These are phyloP conservation scores for Biston betularia DNA, from an alignment of 2,888 invertebrate genomes.

Conservation along the genomic window DNA sequence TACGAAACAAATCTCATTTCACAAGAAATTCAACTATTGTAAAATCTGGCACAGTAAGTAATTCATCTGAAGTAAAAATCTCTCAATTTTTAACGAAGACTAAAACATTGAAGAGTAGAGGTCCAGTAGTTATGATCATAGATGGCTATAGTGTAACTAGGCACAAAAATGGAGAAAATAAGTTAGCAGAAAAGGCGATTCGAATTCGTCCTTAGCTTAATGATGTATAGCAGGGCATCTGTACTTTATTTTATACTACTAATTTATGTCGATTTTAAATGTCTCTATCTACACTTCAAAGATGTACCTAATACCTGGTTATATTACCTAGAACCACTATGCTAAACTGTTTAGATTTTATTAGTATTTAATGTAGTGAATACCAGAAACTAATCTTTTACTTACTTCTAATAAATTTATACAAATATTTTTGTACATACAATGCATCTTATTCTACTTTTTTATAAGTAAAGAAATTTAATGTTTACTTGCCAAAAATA, in stretches of 20 bases:
- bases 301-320: too few species aligned
- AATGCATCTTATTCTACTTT: not conserved
- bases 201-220: constrained; percentile 58
- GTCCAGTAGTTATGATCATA: constrained; percentile 69
- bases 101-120: constrained; percentile 51
- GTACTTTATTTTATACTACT: too few species aligned
- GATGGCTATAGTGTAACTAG: constrained; percentile 80
- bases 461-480: not conserved
- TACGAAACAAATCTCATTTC: not conserved
- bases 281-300: not conserved
- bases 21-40: not conserved
- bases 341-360: not conserved
- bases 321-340: too few species aligned
- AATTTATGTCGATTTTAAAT: not conserved
- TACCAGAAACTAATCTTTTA: too few species aligned
- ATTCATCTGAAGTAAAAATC: not conserved
- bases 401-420: too few species aligned
- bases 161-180: constrained; percentile 76
- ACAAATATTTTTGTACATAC: too few species aligned
- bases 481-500: too few species aligned
- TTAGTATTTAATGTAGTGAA: not conserved
- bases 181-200: constrained; percentile 69
- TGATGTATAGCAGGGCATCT: too few species aligned
- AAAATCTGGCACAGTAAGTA: constrained; percentile 7
- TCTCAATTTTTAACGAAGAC: constrained; percentile 33